Conservation (phyloP, 2,113 vertebrate genomes). For the Crotalus viridis region DNA sequence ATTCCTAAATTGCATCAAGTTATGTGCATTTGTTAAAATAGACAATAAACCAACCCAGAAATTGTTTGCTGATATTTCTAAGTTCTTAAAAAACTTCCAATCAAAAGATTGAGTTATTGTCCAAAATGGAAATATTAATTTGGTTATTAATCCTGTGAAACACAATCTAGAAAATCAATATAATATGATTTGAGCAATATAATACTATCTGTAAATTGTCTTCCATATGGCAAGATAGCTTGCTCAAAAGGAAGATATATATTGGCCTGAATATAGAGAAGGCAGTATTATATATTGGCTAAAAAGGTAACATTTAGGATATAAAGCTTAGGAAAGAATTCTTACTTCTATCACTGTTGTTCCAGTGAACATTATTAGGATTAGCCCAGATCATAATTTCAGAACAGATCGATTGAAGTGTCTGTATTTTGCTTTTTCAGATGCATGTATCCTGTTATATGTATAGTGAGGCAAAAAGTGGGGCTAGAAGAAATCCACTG, state of each 20-base stretch:
- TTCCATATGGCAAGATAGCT: neutral
- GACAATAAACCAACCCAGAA: neutral
- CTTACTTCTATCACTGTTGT: neutral
- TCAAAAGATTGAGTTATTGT: neutral
- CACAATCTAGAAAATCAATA: neutral
- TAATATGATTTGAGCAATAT: neutral
- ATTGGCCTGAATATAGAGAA: neutral
- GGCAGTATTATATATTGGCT: neutral
- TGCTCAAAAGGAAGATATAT: neutral
- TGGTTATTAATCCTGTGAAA: neutral
- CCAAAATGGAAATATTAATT: neutral
- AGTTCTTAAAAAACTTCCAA: neutral
- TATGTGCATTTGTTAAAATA: neutral
- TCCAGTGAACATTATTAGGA: neutral
- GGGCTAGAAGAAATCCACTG: neutral
- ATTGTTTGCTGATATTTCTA: neutral
- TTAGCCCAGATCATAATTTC: neutral
- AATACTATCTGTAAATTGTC: neutral
- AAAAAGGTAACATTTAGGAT: neutral
- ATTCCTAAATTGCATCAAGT: neutral
- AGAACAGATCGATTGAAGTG: neutral
- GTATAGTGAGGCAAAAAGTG: neutral
- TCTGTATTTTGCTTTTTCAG: neutral
- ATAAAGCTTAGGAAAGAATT: neutral
- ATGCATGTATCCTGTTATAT: neutral